Evolutionary conservation across 2,888 invertebrate species (phyloP), one percentile per base, ranked within the genome.

Genomic region (Neria commutata): DNA sequence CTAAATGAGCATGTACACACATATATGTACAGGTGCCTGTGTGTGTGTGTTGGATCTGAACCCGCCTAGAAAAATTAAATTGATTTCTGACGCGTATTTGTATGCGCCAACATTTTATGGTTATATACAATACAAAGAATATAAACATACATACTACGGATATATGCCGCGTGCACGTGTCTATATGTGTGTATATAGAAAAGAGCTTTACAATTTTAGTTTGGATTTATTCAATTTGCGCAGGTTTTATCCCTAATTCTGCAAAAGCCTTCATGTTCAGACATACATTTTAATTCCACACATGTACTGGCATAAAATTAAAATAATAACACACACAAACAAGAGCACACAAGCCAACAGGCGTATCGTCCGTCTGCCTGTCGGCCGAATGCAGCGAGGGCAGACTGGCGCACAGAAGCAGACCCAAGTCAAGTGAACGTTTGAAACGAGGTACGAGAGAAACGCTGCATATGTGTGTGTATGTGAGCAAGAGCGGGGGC

Each of bases 271-370:
- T n/a, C n/a, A 37, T n/a, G n/a, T n/a, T 14, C 37, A n/a, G 6
- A n/a, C 37, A 37, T 42, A 54, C 45, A 54, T 54, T 45, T 33
- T 45, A 54, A 54, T 45, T 17, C 53, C 26, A 47, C 29, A 49
- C 48, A 23, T 26, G 54, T 49, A 53, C 24, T 21, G 46, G 37
- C 47, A 8, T 37, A n/a, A 37, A 37, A 37, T 37, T 37, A 45
- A 61, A 42, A 51, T 25, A 54, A 53, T 52, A 52, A 58, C 61
- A 60, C 59, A 62, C 47, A 47, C 54, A 65, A 49, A 60, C 56
- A 54, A 65, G 56, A 58, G 54, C 24, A 58, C 60, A 60, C n/a
- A 19, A 21, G 45, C 45, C 19, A 45, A 45, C 11, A 17, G 10
- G 19, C 16, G 19, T 14, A 17, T 45, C 45, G 21, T 4, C 3